Evolutionary conservation across 2,888 invertebrate genomes (phyloP), one percentile per base, ranked within the genome.

Genomic region (Acleris cristana): DNA sequence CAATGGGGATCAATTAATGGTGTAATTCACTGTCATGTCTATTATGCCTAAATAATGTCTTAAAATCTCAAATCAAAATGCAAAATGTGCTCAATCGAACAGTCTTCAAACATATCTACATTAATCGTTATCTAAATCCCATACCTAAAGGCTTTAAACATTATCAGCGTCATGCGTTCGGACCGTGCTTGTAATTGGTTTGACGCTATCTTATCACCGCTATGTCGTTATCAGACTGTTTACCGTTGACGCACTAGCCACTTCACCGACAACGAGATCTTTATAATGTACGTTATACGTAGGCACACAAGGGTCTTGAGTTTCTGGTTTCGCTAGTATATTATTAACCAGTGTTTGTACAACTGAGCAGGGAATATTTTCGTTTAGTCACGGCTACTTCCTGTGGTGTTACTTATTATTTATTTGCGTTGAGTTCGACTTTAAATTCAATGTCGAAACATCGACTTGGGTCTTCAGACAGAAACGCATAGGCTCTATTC

Each of bases 341-440:
- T 69, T 70, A 71, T 72, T 69, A 59, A 62, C 61, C 52, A 49
- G 72, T 88, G 87, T 89, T 88, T 86, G 81, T 63, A 78, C 80
- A 81, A 78, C 80, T 85, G 86, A 82, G 76, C 77, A 76, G 75
- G 85, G 81, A 84, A 86, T 84, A 88, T 89, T 88, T 86, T 82
- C 84, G 79, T 79, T 81, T 79, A 79, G 80, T 79, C 81, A 80
- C 77, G 79, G 76, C 74, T 67, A 75, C 72, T 74, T 74, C 72
- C 73, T 73, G 72, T 74, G 67, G 40, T 14, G 40, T 40, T 40
- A 40, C 40, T 34, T 34, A 34, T 34, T 40, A 14, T 14, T 14
- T 40, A 40, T 40, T 14, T 4, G 40, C 40, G 12, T 14, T 12
- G 34, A 12, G 14, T 34, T 34, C 30, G 30, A 30, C 30, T 10